Evolutionary conservation across 23 tunicate genomes (phyloP).

Genomic region (Aplidium turbinatum): DNA sequence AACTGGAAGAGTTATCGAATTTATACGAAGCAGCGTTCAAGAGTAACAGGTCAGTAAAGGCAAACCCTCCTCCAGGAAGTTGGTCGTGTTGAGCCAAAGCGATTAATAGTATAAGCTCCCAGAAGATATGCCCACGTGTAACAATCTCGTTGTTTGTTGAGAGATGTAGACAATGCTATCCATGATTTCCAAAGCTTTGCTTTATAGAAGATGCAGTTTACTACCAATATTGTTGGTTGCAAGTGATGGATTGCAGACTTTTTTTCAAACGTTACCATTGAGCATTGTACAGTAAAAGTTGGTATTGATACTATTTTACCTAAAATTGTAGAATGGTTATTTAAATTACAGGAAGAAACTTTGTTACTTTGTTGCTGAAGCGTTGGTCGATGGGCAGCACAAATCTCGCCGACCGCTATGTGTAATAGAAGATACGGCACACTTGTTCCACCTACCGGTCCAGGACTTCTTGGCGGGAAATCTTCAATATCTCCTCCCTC

Average conservation of each 20-base stretch:
- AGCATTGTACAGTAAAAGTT: too few species aligned
- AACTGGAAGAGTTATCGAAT: constrained; percentile 17
- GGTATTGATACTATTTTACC: neutral
- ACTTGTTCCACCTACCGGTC: constrained; percentile 14
- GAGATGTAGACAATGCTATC: too few species aligned
- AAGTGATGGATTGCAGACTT: too few species aligned
- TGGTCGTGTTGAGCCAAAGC: too few species aligned
- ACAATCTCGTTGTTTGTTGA: too few species aligned
- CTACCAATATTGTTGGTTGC: too few species aligned
- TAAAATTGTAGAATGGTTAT: neutral
- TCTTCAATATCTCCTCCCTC: constrained; percentile 44
- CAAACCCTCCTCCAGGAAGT: too few species aligned
- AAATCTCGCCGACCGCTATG: constrained; percentile 27
- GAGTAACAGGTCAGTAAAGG: neutral
- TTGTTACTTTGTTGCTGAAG: neutral
- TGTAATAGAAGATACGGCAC: constrained; percentile 55
- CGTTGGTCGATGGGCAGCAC: neutral
- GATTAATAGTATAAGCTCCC: too few species aligned
- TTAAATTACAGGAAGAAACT: constrained; percentile 27
- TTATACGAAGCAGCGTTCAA: neutral
- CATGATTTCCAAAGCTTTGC: too few species aligned
- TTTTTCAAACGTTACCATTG: too few species aligned
- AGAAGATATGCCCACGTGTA: too few species aligned
- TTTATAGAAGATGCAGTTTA: too few species aligned
- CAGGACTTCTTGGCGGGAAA: constrained; percentile 35